Conservation (phyloP, 2,113 vertebrate genomes). For the Anarhynchus alexandrinus region DNA sequence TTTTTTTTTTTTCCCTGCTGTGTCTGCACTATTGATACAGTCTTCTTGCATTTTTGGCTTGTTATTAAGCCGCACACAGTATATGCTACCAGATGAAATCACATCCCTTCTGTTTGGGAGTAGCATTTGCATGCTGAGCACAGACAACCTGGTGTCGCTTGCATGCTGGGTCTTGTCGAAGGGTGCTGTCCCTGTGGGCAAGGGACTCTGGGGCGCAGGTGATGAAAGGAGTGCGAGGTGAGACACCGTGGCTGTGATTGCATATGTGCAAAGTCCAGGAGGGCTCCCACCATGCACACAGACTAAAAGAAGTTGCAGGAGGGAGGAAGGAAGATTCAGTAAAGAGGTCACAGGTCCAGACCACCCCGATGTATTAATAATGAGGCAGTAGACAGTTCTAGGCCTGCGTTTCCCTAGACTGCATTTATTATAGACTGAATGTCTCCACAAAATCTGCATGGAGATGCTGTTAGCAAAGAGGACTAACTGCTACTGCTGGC, state of each 20-base stretch:
- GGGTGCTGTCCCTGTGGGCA: neutral
- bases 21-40: neutral
- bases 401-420: conserved; percentile 44
- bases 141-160: neutral
- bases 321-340: neutral
- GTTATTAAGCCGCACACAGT: neutral
- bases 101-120: accelerated
- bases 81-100: neutral
- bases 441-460: conserved; percentile 18
- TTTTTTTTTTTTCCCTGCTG: neutral
- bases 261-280: neutral
- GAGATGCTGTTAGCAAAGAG: conserved; percentile 34
- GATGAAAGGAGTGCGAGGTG: neutral
- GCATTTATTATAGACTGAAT: conserved; percentile 16
- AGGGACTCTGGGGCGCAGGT: neutral
- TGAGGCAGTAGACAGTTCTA: conserved; percentile 50
- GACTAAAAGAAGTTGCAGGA: neutral
- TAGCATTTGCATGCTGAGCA: neutral
- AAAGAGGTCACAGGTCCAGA: conserved; percentile 47
- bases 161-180: neutral
- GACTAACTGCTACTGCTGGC: neutral
- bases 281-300: neutral
- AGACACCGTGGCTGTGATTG: neutral
- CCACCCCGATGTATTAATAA: conserved; percentile 60
- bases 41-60: neutral